phyloP scores from a whole-genome alignment of 2,797 vertebrate species.

The Peromyscus eremicus region DNA sequence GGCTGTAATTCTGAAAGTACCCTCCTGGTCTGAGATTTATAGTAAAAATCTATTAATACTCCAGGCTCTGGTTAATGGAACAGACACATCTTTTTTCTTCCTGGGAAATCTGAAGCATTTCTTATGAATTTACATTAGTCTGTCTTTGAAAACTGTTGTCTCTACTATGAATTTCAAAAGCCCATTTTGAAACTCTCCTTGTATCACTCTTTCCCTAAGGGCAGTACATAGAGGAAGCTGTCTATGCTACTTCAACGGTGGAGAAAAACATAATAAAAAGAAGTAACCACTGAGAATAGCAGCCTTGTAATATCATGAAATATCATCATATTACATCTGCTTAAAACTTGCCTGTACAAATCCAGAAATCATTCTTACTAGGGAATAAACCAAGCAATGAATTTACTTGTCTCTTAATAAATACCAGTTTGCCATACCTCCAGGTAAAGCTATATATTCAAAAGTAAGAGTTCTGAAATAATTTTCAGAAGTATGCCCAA shows the following conservation, averaged over 20 bases:
- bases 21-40: background rate
- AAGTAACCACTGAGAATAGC: slow-evolving; percentile 31
- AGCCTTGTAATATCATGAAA: slow-evolving; percentile 40
- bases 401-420: slow-evolving; percentile 50
- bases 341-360: slow-evolving; percentile 56
- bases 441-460: background rate
- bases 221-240: background rate
- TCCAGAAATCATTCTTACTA: slow-evolving; percentile 28
- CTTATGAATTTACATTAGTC: slow-evolving; percentile 46
- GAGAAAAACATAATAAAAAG: slow-evolving; percentile 26
- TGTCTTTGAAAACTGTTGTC: slow-evolving; percentile 23
- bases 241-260: background rate
- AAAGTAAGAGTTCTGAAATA: slow-evolving; percentile 45
- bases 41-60: background rate
- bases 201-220: slow-evolving; percentile 29
- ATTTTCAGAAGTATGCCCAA: slow-evolving; percentile 32
- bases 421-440: background rate
- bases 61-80: slow-evolving; percentile 3
- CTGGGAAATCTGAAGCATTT: slow-evolving; percentile 14
- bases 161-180: slow-evolving; percentile 68
- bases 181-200: slow-evolving; percentile 54
- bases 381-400: slow-evolving; percentile 34
- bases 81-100: background rate
- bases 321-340: background rate
- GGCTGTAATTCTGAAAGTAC: background rate